phyloP scores from a whole-genome alignment of 2,113 vertebrate genomes.

The Myxocyprinus asiaticus region DNA sequence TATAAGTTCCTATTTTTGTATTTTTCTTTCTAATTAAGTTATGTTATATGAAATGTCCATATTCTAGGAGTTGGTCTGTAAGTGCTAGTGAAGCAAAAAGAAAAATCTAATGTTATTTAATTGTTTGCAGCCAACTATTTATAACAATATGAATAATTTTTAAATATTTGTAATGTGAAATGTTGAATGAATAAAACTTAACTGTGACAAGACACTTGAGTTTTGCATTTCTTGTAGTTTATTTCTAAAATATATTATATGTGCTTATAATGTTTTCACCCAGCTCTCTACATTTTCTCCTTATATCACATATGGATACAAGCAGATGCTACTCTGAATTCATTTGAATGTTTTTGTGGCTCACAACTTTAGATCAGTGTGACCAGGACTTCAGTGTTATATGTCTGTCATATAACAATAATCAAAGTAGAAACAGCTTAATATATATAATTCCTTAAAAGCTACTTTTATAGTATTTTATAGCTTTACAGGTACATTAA shows the following conservation, averaged over 20 bases:
- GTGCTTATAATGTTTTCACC: neutral
- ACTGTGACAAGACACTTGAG: conserved; percentile 79
- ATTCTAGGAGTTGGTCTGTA: conserved; percentile 99
- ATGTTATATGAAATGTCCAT: conserved; percentile 99
- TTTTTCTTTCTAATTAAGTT: conserved; percentile 99
- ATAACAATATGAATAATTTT: conserved; percentile 99
- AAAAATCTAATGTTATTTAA: conserved; percentile 99
- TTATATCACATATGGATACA: neutral
- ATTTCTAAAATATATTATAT: neutral
- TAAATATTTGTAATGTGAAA: conserved; percentile 99
- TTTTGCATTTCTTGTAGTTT: neutral
- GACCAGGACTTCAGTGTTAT: no score
- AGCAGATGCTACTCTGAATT: conserved; percentile 3
- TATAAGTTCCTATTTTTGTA: conserved; percentile 99
- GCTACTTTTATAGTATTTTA: neutral
- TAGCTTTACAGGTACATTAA: neutral
- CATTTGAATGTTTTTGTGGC: neutral
- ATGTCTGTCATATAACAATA: no score
- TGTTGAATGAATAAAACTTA: conserved; percentile 99
- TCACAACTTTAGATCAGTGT: neutral
- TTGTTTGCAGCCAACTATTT: conserved; percentile 99
- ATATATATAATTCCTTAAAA: no score
- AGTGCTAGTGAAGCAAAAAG: conserved; percentile 98
- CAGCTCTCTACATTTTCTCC: neutral
- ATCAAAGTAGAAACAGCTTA: no score